Evolutionary conservation across 2,888 invertebrate genomes (phyloP).

Genomic region (Amphimallon solstitiale): DNA sequence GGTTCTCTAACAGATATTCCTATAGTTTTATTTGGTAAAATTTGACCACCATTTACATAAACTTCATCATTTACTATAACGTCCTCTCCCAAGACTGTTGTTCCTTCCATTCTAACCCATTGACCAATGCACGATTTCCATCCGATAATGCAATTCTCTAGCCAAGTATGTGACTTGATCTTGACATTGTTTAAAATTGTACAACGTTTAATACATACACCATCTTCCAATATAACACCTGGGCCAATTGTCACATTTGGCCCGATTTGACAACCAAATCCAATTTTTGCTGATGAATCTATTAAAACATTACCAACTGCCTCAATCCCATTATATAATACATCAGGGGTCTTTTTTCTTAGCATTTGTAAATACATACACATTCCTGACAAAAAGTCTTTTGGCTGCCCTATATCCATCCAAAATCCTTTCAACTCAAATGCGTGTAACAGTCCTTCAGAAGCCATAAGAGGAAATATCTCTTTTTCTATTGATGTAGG

Average conservation of each 20-base stretch:
- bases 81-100: constrained; percentile 97
- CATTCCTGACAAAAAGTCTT: constrained; percentile 98
- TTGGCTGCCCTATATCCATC: constrained; percentile 99
- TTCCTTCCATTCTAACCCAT: constrained; percentile 99
- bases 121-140: constrained; percentile 95
- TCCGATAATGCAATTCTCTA: constrained; percentile 96
- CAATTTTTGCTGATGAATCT: constrained; percentile 92
- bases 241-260: constrained; percentile 99
- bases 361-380: constrained; percentile 89
- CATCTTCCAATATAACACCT: constrained; percentile 90
- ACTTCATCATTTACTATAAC: constrained; percentile 98
- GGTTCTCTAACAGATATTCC: constrained; percentile 95
- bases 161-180: constrained; percentile 92
- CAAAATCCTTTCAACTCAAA: constrained; percentile 97
- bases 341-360: constrained; percentile 79
- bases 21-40: constrained; percentile 89
- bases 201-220: constrained; percentile 94
- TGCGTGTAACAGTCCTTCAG: constrained; percentile 86
- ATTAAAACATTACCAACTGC: constrained; percentile 95
- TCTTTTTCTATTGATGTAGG: constrained; percentile 99
- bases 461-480: constrained; percentile 95
- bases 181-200: constrained; percentile 88
- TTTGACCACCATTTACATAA: constrained; percentile 97
- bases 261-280: constrained; percentile 93
- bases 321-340: constrained; percentile 77